A percentile compares a stretch with the other conserved stretches of the same genome.
phyloP scores from a whole-genome alignment of 2,797 vertebrate species.

The Falco naumanni region DNA sequence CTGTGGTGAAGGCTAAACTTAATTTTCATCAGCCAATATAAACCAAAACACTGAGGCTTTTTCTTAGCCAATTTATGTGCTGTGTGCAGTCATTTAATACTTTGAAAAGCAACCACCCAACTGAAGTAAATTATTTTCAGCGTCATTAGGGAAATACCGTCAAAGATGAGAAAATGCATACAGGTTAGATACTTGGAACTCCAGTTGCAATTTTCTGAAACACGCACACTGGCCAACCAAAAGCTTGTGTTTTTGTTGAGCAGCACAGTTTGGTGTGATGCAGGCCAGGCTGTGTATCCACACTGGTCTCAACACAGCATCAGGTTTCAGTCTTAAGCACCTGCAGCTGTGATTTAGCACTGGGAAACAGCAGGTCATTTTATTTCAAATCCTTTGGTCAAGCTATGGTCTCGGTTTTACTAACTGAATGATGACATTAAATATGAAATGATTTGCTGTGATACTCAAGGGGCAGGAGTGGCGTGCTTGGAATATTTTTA shows the following conservation, averaged over 20 bases:
- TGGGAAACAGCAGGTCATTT: background rate
- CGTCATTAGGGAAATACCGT: background rate
- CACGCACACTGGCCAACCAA: no score
- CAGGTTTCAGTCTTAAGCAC: background rate
- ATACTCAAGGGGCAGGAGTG: background rate
- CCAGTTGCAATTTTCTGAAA: background rate
- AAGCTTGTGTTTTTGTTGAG: background rate
- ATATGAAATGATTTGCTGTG: background rate
- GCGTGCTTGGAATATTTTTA: background rate
- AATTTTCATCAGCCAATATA: background rate
- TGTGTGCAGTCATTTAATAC: background rate
- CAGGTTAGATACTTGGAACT: background rate
- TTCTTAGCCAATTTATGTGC: background rate
- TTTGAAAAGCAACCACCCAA: background rate
- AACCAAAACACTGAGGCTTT: accelerated
- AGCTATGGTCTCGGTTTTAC: background rate
- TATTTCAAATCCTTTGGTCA: background rate
- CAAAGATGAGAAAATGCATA: background rate
- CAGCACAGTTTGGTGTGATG: background rate
- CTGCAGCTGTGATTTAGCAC: background rate
- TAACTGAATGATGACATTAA: background rate
- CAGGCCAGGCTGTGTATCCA: background rate
- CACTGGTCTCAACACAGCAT: background rate
- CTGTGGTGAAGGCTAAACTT: background rate
- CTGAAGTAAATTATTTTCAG: background rate